A percentile compares a stretch with the other conserved stretches of the same genome.
These are phyloP conservation scores for Hypanus sabinus DNA, from an alignment of 2,113 vertebrate genomes.

Conservation along the genomic window DNA sequence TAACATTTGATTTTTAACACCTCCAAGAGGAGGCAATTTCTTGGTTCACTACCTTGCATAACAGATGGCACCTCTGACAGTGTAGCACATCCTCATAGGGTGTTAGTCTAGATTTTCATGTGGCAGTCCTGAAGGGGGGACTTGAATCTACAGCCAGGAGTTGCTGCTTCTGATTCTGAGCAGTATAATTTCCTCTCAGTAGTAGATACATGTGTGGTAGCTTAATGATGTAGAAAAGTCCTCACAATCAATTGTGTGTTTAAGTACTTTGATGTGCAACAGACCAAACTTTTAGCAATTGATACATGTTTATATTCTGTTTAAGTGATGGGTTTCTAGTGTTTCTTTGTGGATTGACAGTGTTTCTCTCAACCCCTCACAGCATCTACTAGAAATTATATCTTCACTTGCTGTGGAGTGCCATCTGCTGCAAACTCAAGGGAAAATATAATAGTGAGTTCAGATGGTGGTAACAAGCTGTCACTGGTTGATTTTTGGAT, in stretches of 20 bases:
- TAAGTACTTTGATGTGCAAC: neutral
- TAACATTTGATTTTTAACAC: too few relatives aligned
- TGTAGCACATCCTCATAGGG: too few relatives aligned
- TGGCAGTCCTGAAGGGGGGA: too few relatives aligned
- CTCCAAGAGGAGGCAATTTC: too few relatives aligned
- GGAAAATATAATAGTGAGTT: neutral
- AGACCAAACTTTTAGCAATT: neutral
- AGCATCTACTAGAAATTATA: neutral
- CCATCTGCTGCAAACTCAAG: constrained; percentile 19
- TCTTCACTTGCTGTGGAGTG: neutral
- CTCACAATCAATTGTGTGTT: neutral
- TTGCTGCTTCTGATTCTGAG: too few relatives aligned
- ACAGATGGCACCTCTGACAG: too few relatives aligned
- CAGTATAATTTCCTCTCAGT: neutral
- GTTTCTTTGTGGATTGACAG: neutral
- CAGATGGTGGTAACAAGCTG: neutral
- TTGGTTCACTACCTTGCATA: too few relatives aligned
- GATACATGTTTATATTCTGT: neutral
- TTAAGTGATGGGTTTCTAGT: neutral
- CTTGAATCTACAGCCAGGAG: too few relatives aligned
- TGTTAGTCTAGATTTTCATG: too few relatives aligned
- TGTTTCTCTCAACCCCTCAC: neutral
- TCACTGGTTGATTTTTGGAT: too few relatives aligned
- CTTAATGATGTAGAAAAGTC: neutral
- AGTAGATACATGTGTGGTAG: too few relatives aligned